A percentile compares a stretch with the other conserved stretches of the same genome.
These are phyloP conservation scores for Drosophila burlai DNA, from an alignment of 1,140 invertebrate genomes.

Conservation along the genomic window DNA sequence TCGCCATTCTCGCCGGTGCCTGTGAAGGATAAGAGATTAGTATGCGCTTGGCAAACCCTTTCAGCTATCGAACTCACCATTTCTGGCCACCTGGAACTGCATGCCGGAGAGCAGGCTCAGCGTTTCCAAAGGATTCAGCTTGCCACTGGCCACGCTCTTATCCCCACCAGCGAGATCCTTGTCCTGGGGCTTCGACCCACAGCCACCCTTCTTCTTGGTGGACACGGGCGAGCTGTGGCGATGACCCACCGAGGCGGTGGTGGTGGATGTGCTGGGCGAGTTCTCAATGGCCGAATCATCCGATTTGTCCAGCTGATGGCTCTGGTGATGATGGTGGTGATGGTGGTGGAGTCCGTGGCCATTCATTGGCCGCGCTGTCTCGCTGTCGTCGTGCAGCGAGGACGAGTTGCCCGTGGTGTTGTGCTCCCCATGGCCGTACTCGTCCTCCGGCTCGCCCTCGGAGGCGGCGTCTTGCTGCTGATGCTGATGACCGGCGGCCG, in stretches of 20 bases:
- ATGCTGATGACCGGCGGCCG: conserved; percentile 36
- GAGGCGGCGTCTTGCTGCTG: conserved; percentile 58
- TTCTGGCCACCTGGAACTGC: conserved; percentile 95
- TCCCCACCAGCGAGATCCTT: conserved; percentile 28
- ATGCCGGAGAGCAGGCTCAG: conserved; percentile 87
- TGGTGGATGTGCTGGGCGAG: conserved; percentile 79
- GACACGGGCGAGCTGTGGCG: conserved; percentile 78
- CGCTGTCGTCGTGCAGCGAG: conserved; percentile 65
- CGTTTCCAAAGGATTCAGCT: conserved; percentile 67
- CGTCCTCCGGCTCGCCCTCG: conserved; percentile 72
- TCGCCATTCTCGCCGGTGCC: conserved; percentile 91
- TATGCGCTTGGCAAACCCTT: not conserved
- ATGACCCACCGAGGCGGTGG: conserved; percentile 64
- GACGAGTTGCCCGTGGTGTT: conserved; percentile 73
- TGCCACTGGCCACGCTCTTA: conserved; percentile 18
- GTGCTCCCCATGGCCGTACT: conserved; percentile 67
- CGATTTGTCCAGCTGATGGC: conserved; percentile 76
- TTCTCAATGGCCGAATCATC: conserved; percentile 83
- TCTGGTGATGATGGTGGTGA: conserved; percentile 71
- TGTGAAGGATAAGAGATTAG: conserved; percentile 72
- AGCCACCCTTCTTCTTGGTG: conserved; percentile 68
- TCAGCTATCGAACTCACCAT: conserved; percentile 88
- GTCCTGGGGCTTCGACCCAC: conserved; percentile 61
- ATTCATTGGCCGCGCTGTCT: conserved; percentile 61
- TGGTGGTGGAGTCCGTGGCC: conserved; percentile 50